Evolutionary conservation across 2,888 invertebrate genomes (phyloP).

Genomic region (Drosophila borborema): DNA sequence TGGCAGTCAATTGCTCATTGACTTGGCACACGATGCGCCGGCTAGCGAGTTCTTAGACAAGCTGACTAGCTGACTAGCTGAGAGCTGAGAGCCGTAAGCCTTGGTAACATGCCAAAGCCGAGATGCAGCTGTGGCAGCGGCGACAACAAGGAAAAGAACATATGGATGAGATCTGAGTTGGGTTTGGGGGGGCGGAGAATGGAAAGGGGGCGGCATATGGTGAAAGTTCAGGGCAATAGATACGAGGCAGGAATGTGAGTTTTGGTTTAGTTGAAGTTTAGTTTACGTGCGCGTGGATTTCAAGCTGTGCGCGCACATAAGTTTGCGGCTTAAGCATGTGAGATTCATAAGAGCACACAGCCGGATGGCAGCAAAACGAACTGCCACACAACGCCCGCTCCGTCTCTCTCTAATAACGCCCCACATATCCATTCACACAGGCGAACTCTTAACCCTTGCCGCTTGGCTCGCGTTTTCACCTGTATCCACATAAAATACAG

Average conservation of each 20-base stretch:
- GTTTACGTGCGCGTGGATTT: slow-evolving; percentile 80
- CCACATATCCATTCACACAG: background rate
- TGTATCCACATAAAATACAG: slow-evolving; percentile 53
- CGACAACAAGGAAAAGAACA: slow-evolving; percentile 13
- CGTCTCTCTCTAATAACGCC: background rate
- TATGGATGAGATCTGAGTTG: background rate
- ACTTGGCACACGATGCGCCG: slow-evolving; percentile 56
- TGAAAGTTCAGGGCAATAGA: slow-evolving; percentile 46
- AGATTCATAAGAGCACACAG: slow-evolving; percentile 73
- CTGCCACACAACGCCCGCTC: background rate
- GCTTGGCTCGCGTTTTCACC: slow-evolving; percentile 14
- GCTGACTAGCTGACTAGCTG: slow-evolving; percentile 7
- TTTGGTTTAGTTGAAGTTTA: slow-evolving; percentile 70
- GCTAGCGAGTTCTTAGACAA: slow-evolving; percentile 45
- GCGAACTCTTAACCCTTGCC: slow-evolving; percentile 27
- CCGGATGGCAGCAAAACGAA: slow-evolving; percentile 40
- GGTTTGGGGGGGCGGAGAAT: background rate
- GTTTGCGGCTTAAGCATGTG: slow-evolving; percentile 81
- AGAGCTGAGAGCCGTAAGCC: slow-evolving; percentile 45
- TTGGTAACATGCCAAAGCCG: slow-evolving; percentile 58
- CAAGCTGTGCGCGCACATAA: slow-evolving; percentile 80
- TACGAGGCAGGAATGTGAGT: slow-evolving; percentile 35
- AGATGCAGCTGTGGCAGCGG: slow-evolving; percentile 55
- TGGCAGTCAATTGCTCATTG: slow-evolving; percentile 76
- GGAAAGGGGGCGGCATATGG: background rate